Conservation (phyloP, 1,140 invertebrate genomes). For the Calliopsis andreniformis region DNA sequence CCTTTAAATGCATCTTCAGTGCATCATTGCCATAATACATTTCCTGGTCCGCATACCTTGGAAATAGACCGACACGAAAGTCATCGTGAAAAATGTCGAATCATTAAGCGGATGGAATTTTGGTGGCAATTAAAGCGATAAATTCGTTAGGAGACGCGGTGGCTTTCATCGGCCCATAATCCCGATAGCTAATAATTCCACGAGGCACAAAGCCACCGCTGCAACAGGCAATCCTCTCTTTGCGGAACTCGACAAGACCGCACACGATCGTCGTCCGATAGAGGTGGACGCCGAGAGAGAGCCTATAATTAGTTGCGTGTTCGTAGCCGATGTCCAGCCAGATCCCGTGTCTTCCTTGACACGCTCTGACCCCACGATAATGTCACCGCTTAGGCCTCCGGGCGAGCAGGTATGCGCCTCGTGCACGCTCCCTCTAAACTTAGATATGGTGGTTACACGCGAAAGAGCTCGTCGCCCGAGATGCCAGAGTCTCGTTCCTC, state of each 20-base stretch:
- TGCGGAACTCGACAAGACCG: slow-evolving; percentile 8
- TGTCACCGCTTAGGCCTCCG: slow-evolving; percentile 65
- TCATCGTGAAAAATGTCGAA: no score
- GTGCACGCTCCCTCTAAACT: slow-evolving; percentile 73
- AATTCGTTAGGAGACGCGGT: no score
- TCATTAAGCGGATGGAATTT: no score
- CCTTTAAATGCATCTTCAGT: no score
- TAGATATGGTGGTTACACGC: slow-evolving; percentile 64
- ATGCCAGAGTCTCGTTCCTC: slow-evolving; percentile 55
- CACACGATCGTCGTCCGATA: background rate
- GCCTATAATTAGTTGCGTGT: slow-evolving; percentile 70
- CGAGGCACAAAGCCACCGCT: background rate
- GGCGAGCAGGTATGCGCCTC: slow-evolving; percentile 71
- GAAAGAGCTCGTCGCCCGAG: slow-evolving; percentile 9
- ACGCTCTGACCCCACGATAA: slow-evolving; percentile 77
- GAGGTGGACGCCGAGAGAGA: slow-evolving; percentile 3
- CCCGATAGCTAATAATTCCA: background rate
- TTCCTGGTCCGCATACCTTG: no score
- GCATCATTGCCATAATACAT: no score
- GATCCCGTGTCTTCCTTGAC: slow-evolving; percentile 67
- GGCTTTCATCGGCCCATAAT: background rate
- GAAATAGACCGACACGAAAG: no score
- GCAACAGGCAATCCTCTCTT: slow-evolving; percentile 2
- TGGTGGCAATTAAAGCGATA: no score
- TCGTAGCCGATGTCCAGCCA: slow-evolving; percentile 66